phyloP scores from a whole-genome alignment of 2,113 vertebrate species.

The Proterorhinus semilunaris region DNA sequence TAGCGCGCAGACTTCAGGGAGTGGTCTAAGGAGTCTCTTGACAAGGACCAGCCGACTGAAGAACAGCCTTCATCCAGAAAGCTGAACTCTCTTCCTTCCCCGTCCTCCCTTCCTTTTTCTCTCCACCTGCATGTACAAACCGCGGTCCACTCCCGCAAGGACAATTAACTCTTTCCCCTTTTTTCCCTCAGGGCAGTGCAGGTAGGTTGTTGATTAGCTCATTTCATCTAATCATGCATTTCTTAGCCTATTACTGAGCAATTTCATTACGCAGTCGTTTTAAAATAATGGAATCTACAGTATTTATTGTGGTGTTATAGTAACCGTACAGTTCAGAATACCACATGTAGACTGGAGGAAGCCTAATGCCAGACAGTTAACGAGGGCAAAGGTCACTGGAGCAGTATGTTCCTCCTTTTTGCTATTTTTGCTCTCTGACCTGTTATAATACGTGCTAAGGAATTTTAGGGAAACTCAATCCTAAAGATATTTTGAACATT shows the following conservation, averaged over 20 bases:
- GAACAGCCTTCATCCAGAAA: no score
- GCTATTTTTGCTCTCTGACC: slow-evolving; percentile 28
- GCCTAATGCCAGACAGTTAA: slow-evolving; percentile 6
- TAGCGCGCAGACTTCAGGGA: no score
- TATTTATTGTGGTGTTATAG: not conserved
- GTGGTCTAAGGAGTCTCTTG: no score
- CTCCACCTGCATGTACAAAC: no score
- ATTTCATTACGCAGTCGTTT: not conserved
- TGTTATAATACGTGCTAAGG: slow-evolving; percentile 16
- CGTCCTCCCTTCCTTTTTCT: no score
- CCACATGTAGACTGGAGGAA: not conserved
- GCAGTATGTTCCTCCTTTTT: slow-evolving; percentile 9
- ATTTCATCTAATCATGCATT: no score
- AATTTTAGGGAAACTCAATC: slow-evolving; percentile 27
- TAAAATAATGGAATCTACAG: not conserved
- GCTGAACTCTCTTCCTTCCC: no score
- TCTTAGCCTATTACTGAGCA: not conserved
- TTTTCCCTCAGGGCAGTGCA: no score
- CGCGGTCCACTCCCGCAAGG: no score
- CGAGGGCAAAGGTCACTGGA: slow-evolving; percentile 8
- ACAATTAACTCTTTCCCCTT: no score
- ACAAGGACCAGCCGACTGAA: no score
- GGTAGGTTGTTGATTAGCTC: no score
- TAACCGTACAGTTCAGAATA: not conserved
- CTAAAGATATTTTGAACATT: slow-evolving; percentile 7